Evolutionary conservation across 2,888 invertebrate genomes (phyloP).

Genomic region (Meta bourneti): DNA sequence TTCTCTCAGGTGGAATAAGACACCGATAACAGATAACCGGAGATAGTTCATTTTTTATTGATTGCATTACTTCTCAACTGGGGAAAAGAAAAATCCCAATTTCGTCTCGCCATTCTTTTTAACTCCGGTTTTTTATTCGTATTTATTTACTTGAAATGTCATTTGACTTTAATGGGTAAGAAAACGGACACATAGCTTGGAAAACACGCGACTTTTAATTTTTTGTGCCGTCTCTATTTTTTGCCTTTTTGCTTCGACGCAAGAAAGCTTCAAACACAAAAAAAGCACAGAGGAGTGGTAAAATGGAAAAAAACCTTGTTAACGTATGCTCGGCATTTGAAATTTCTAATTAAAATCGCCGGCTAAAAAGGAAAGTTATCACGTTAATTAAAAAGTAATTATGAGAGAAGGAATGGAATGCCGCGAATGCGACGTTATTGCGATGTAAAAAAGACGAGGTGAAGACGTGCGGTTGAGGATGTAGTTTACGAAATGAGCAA

Average conservation of each 20-base stretch:
- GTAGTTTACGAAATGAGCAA: slow-evolving; percentile 16
- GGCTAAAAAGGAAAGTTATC: slow-evolving; percentile 64
- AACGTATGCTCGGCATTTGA: slow-evolving; percentile 59
- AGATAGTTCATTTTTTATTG: slow-evolving; percentile 71
- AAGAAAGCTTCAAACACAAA: slow-evolving; percentile 14
- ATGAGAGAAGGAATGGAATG: slow-evolving; percentile 59
- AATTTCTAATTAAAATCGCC: slow-evolving; percentile 74
- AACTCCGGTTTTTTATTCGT: slow-evolving; percentile 1
- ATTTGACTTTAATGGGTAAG: slow-evolving; percentile 70
- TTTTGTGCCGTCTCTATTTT: slow-evolving; percentile 1
- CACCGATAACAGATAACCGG: slow-evolving; percentile 63
- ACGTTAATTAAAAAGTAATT: slow-evolving; percentile 75
- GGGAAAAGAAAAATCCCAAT: slow-evolving; percentile 49
- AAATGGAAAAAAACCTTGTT: neutral
- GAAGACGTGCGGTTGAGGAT: slow-evolving; percentile 16
- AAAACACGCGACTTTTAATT: slow-evolving; percentile 38
- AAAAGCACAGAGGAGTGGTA: neutral
- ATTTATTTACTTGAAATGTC: slow-evolving; percentile 69
- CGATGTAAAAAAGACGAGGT: slow-evolving; percentile 22
- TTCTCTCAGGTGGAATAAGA: slow-evolving; percentile 67
- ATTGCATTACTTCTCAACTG: slow-evolving; percentile 60
- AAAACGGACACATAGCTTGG: slow-evolving; percentile 60
- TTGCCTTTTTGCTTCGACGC: slow-evolving; percentile 39
- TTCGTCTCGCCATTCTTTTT: slow-evolving; percentile 47
- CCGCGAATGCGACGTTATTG: slow-evolving; percentile 63